Conservation (phyloP, 2,113 vertebrate species). For the Crotalus horridus region DNA sequence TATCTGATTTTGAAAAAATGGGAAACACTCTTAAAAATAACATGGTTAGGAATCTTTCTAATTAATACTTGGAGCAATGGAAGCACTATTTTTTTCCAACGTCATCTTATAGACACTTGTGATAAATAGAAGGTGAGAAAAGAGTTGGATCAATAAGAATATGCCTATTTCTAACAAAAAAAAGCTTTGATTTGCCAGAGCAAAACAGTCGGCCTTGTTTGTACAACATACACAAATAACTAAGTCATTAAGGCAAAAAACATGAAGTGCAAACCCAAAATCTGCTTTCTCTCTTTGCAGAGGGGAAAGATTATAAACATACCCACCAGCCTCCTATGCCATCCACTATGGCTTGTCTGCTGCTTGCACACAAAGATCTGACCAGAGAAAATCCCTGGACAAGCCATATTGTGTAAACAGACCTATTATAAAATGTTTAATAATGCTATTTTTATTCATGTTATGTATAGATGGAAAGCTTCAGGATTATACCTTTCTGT, state of each 20-base stretch:
- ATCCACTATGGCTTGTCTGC: not conserved
- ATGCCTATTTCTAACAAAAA: not conserved
- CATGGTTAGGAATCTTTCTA: too few relatives aligned
- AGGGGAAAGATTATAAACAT: not conserved
- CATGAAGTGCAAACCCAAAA: not conserved
- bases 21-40: not conserved
- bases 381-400: not conserved
- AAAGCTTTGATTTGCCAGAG: not conserved
- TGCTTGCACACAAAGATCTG: not conserved
- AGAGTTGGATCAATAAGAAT: too few relatives aligned
- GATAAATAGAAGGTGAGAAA: too few relatives aligned
- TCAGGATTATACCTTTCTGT: slow-evolving; percentile 69
- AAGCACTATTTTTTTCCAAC: not conserved
- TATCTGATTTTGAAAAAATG: not conserved
- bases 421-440: not conserved
- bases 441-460: not conserved
- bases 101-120: not conserved
- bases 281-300: not conserved
- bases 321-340: not conserved
- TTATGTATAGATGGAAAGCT: not conserved
- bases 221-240: not conserved
- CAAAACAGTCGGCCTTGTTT: not conserved
- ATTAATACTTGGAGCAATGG: not conserved
- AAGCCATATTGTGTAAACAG: not conserved
- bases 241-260: not conserved